Base-by-base conservation (phyloP, 2,113 vertebrate genomes). In the Tragelaphus buxtoni region DNA sequence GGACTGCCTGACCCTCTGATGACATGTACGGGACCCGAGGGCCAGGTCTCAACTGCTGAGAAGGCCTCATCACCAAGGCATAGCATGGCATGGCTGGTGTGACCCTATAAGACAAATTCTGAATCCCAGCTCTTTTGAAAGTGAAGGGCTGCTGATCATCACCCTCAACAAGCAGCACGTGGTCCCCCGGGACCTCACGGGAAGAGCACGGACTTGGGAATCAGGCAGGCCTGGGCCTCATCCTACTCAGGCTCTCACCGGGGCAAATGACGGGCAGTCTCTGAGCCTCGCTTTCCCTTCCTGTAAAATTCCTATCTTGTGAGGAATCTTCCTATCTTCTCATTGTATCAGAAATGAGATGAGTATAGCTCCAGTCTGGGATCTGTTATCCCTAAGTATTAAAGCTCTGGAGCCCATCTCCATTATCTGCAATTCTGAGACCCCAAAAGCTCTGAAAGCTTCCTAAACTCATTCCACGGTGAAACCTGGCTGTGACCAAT, bases 141-240 rank as follows among this genome's bases (percentile, higher is more conserved):
- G 13, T 10, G 53, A 93, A 63, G 26, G 7, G 10, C 72, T 39
- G 3, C 24, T 55, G 45, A 28, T 28, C 0, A 47, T 22, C 9
- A 26, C 49, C 32, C 18, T 16, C 9, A 53, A 56, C 39, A 30
- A 49, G 5, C 2, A 22, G 39, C 7, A 2, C 7, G 0, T 4
- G 5, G 9, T 42, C 11, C 3, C 32, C 65, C 20, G 0, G 32
- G 14, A 30, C 7, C 22, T 0, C 45, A 17, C 0, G 0, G 47
- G n/a, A 63, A 45, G 8, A 84, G 20, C 12, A 26, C 16, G 3
- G 20, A 13, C 13, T 10, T 7, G 9, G 49, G 49, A 53, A 17
- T 17, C 51, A 84, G 30, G 51, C 12, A 56, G 51, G 49, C 53
- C 30, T 35, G 26, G 65, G 35, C 61, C 26, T 10, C 28, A n/a